Conservation (phyloP, 2,113 vertebrate species). For the Prietella phreatophila region DNA sequence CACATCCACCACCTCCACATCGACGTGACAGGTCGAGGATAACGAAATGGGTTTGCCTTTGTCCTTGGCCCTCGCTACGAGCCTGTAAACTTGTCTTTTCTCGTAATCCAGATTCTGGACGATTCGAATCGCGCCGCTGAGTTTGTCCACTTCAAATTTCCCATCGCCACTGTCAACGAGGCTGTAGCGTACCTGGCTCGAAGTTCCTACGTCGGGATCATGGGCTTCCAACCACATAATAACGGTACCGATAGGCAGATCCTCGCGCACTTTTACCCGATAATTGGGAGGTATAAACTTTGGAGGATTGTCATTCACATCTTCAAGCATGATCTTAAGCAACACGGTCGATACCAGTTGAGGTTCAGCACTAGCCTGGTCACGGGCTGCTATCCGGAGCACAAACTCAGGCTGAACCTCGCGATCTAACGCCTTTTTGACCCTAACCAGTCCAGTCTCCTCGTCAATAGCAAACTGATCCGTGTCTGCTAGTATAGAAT, state of each 20-base stretch:
- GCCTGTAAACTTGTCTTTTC: conserved; percentile 87
- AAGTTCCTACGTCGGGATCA: conserved; percentile 86
- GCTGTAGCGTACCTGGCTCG: conserved; percentile 92
- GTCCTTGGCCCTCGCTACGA: conserved; percentile 91
- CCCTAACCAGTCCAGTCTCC: conserved; percentile 80
- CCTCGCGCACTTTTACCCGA: conserved; percentile 88
- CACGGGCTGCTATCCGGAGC: conserved; percentile 85
- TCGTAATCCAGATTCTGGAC: conserved; percentile 90
- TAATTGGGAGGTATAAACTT: conserved; percentile 90
- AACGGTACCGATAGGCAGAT: conserved; percentile 89
- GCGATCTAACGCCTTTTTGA: conserved; percentile 79
- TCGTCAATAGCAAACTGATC: conserved; percentile 83
- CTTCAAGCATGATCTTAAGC: conserved; percentile 86
- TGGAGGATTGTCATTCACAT: conserved; percentile 93
- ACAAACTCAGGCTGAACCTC: conserved; percentile 77
- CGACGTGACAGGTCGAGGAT: conserved; percentile 87
- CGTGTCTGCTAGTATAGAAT: conserved; percentile 87
- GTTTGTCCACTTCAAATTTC: conserved; percentile 91
- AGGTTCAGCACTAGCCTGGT: conserved; percentile 81
- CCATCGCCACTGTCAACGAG: conserved; percentile 86
- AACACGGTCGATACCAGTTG: conserved; percentile 82
- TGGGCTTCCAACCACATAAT: conserved; percentile 92
- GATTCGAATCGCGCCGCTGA: conserved; percentile 89
- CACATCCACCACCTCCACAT: conserved; percentile 90
- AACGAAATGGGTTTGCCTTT: conserved; percentile 89